phyloP scores from a whole-genome alignment of 2,113 vertebrate species.

The Tetrax tetrax region DNA sequence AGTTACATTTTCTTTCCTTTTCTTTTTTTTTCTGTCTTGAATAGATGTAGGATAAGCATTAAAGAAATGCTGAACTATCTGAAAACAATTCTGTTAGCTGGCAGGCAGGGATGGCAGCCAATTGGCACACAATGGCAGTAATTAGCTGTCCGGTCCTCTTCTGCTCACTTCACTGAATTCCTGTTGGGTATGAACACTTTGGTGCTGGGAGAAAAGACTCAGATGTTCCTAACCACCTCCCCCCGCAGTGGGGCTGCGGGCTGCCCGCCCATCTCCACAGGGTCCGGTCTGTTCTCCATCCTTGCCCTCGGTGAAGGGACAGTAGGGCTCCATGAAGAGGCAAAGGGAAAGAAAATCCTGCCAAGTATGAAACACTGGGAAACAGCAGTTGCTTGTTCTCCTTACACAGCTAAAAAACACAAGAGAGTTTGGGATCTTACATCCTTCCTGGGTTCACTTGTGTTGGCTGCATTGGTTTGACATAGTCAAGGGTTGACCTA shows the following conservation, averaged over 20 bases:
- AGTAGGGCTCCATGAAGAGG: background rate
- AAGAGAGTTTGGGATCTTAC: background rate
- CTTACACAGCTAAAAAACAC: background rate
- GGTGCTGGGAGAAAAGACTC: background rate
- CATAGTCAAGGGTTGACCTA: background rate
- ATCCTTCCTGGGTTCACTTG: background rate
- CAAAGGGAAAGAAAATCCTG: background rate
- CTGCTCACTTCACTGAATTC: background rate
- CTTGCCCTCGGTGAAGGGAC: background rate
- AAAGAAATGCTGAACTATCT: conserved; percentile 53
- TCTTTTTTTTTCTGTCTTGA: conserved; percentile 37
- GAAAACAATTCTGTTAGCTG: conserved; percentile 58
- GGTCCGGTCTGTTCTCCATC: background rate
- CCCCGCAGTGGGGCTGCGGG: background rate
- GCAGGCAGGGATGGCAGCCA: conserved; percentile 26
- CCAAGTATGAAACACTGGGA: background rate
- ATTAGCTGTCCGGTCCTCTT: conserved; percentile 44
- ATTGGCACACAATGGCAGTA: conserved; percentile 40
- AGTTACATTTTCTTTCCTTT: conserved; percentile 54
- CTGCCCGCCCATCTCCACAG: background rate
- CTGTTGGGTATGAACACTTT: background rate
- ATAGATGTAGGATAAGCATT: conserved; percentile 56
- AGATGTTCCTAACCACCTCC: background rate
- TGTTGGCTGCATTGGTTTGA: background rate
- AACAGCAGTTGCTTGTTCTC: background rate